phyloP scores from a whole-genome alignment of 2,888 invertebrate species.

The Oligia latruncula region DNA sequence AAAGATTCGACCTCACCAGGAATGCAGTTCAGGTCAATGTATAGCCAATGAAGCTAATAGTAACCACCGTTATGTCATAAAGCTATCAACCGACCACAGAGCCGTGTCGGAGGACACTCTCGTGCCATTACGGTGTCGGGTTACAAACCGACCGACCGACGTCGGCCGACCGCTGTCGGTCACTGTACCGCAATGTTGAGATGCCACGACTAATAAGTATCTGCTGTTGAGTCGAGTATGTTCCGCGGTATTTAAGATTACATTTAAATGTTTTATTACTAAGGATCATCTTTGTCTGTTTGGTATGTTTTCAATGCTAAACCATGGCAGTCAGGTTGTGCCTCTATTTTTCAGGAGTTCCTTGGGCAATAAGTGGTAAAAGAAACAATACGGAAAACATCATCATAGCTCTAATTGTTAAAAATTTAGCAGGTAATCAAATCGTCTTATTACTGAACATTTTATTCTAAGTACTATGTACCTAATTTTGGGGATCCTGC shows the following conservation, averaged over 20 bases:
- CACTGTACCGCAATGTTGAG: constrained; percentile 20
- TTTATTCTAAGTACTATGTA: not conserved
- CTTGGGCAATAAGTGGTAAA: too few species aligned
- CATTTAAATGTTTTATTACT: not conserved
- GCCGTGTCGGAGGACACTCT: constrained; percentile 44
- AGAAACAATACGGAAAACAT: too few species aligned
- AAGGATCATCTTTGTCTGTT: not conserved
- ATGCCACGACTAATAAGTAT: constrained; percentile 23
- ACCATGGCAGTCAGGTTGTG: too few species aligned
- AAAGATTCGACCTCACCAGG: not conserved
- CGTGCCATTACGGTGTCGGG: constrained; percentile 59
- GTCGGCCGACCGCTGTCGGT: constrained; percentile 5
- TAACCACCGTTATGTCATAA: constrained; percentile 37
- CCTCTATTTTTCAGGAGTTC: not conserved
- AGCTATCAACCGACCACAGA: constrained; percentile 29
- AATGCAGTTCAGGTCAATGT: constrained; percentile 20
- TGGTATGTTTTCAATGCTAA: not conserved
- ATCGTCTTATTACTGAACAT: not conserved
- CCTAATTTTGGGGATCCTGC: not conserved
- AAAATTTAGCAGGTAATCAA: not conserved
- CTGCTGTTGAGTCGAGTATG: constrained; percentile 6
- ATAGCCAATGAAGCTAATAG: constrained; percentile 3
- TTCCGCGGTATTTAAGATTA: not conserved
- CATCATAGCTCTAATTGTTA: not conserved
- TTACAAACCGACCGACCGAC: constrained; percentile 43